Evolutionary conservation across 2,888 invertebrate genomes (phyloP).

Genomic region (Entomobrya multifasciata): DNA sequence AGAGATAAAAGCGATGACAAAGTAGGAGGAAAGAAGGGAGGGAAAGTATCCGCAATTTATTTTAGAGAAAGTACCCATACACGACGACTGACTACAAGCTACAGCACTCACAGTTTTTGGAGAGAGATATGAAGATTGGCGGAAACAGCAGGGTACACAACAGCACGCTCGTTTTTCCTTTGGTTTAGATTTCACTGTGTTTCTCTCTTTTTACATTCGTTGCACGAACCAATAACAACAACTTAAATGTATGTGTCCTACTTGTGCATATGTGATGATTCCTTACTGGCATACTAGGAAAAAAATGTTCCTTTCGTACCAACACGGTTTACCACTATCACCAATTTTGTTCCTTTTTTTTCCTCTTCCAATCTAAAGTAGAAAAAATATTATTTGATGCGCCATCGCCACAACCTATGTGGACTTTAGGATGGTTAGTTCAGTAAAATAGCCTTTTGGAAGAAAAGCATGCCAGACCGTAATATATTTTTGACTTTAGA

Average conservation of each 20-base stretch:
- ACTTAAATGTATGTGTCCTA: constrained; percentile 41
- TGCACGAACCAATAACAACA: constrained; percentile 61
- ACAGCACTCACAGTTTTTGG: too few species aligned
- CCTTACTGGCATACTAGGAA: too few species aligned
- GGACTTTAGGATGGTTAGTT: too few species aligned
- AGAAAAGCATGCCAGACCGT: too few species aligned
- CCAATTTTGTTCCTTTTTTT: background rate
- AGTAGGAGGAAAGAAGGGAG: constrained; percentile 12
- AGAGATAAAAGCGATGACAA: background rate
- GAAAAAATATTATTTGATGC: too few species aligned
- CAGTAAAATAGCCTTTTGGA: too few species aligned
- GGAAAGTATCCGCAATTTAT: constrained; percentile 62
- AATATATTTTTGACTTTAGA: too few species aligned
- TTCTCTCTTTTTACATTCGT: constrained; percentile 43
- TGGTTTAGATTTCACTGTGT: constrained; percentile 14
- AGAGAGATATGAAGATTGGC: constrained; percentile 1
- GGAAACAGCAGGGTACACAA: too few species aligned
- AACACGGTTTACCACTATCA: background rate
- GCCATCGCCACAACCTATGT: too few species aligned
- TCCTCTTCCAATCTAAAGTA: too few species aligned
- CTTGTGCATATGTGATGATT: constrained; percentile 18
- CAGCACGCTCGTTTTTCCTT: too few species aligned
- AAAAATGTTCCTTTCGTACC: too few species aligned
- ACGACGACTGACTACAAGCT: constrained; percentile 36
- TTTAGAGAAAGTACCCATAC: constrained; percentile 14